Evolutionary conservation across 2,113 vertebrate genomes (phyloP), one percentile per base, ranked within the genome.

Genomic region (Lycocorax pyrrhopterus): DNA sequence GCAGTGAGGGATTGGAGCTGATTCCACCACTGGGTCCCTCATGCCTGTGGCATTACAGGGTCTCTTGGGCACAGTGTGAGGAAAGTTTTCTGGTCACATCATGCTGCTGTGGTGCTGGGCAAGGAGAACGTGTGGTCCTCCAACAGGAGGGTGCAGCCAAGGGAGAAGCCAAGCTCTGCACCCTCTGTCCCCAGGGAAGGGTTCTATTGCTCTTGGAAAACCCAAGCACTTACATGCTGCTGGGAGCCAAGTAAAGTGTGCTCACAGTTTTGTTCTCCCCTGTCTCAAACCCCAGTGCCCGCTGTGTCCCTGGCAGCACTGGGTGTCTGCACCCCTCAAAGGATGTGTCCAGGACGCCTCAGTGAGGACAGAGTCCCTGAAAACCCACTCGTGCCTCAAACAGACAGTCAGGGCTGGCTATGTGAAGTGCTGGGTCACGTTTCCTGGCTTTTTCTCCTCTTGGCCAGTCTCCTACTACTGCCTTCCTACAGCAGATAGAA

Each of bases 301-400:
- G n/a, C 39, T n/a, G 7, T 32, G 33, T 56, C 1, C 44, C 72
- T 78, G 47, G 41, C 66, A 73, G n/a, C 30, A 5, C 37, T 58
- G 74, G 14, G 17, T 76, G 66, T 58, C 37, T 51, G 25, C 33
- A 16, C 37, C 51, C 23, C n/a, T 67, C 52, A 23, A 19, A 59
- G 29, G 60, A 13, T 0, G 0, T 17, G 12, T 56, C 66, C 0
- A 23, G 66, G 47, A 44, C n/a, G 18, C 41, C 18, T 56, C 64
- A 85, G 55, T 1, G 27, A 52, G 41, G 46, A 22, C 44, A 47
- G 77, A 74, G 55, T 16, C 37, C 51, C 55, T 44, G 25, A 11
- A 83, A 63, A 33, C 4, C 51, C 39, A 11, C 46, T 69, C 10
- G 14, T 87, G 26, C 58, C 81, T 73, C 51, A 29, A 11, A 33